Percentiles rank a stretch among this genome's conserved stretches.
Conservation (phyloP, 2,113 vertebrate genomes). For the Pachypanchax playfairii region DNA sequence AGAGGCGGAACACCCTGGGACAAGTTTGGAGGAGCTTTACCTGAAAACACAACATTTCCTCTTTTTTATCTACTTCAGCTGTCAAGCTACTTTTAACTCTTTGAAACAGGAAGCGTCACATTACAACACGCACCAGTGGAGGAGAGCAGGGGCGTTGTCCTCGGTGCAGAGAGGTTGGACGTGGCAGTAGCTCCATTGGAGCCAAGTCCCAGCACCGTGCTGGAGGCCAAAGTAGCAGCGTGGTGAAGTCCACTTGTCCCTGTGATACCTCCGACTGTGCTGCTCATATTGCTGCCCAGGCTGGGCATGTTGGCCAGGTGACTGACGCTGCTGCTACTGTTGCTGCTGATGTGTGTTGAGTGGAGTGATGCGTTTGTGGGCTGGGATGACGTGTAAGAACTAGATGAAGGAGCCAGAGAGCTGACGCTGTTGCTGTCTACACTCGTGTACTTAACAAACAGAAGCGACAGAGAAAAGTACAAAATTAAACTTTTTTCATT, state of each 20-base stretch:
- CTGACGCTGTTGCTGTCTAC: constrained; percentile 82
- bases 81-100: background rate
- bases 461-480: too few species aligned
- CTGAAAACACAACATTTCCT: constrained; percentile 68
- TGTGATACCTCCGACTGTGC: constrained; percentile 52
- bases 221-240: constrained; percentile 55
- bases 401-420: constrained; percentile 83
- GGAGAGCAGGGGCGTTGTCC: constrained; percentile 83
- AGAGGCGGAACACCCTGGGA: constrained; percentile 94
- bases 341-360: constrained; percentile 72
- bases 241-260: constrained; percentile 77
- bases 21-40: constrained; percentile 95
- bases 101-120: too few species aligned
- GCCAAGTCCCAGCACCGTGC: constrained; percentile 82
- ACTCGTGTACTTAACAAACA: constrained; percentile 81
- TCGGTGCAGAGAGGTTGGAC: constrained; percentile 79
- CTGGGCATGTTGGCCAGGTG: constrained; percentile 65
- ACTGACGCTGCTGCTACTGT: constrained; percentile 74
- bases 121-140: too few species aligned
- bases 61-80: background rate
- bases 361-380: constrained; percentile 74
- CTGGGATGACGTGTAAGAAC: constrained; percentile 80
- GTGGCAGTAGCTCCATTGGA: constrained; percentile 81
- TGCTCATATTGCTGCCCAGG: constrained; percentile 66
- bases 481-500: too few species aligned